phyloP scores from a whole-genome alignment of 2,113 vertebrate species.

The Seriola dumerili region DNA sequence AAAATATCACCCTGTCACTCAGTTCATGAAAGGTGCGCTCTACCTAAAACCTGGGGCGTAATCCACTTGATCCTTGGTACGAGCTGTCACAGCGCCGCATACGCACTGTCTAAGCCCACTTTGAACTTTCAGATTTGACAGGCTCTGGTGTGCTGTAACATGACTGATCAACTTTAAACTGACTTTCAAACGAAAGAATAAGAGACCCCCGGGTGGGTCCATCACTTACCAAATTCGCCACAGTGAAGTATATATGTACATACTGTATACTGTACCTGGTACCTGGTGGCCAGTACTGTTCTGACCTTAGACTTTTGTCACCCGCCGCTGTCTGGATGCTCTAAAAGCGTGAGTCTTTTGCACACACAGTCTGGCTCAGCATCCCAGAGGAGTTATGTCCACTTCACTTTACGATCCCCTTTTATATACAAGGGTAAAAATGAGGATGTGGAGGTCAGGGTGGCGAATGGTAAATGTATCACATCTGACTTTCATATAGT shows the following conservation, averaged over 20 bases:
- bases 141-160: constrained; percentile 49
- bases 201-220: constrained; percentile 3
- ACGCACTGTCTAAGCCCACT: constrained; percentile 38
- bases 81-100: constrained; percentile 48
- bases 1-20: constrained; percentile 25
- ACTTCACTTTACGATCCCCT: background rate
- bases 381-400: no score
- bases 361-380: no score
- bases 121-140: constrained; percentile 60
- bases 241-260: no score
- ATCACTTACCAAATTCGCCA: background rate
- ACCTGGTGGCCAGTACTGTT: no score
- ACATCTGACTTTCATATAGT: no score
- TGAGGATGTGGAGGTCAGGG: background rate
- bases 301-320: background rate
- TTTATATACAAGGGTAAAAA: background rate
- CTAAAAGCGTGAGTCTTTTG: no score
- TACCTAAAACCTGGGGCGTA: constrained; percentile 28
- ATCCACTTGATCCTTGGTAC: constrained; percentile 54
- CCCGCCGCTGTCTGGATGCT: background rate
- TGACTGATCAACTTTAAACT: constrained; percentile 49
- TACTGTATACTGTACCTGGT: no score
- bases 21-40: constrained; percentile 39
- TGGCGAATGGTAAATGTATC: background rate
- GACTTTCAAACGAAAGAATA: background rate